phyloP scores from a whole-genome alignment of 92 coral and sea anemone species.

The Epizoanthus scotinus region DNA sequence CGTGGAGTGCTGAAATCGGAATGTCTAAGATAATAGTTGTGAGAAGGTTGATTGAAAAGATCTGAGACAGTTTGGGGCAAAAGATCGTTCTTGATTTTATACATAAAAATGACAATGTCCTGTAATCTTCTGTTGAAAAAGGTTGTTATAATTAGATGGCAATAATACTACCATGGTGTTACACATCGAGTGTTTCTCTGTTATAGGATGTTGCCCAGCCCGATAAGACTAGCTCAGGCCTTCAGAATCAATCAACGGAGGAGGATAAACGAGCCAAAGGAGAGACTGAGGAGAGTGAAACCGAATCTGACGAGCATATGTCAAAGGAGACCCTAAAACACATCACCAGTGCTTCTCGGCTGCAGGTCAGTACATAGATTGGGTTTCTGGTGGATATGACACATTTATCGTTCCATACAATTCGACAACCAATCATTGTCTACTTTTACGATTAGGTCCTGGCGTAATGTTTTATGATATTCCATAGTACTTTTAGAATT shows the following conservation, averaged over 20 bases:
- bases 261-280: slow-evolving; percentile 31
- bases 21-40: too few relatives aligned
- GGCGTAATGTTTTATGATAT: too few relatives aligned
- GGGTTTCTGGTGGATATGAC: not conserved
- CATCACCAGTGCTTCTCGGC: slow-evolving; percentile 64
- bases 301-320: slow-evolving; percentile 46
- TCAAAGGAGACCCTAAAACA: slow-evolving; percentile 69
- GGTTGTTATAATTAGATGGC: too few relatives aligned
- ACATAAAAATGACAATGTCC: not conserved
- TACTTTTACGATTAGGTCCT: too few relatives aligned
- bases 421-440: not conserved
- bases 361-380: slow-evolving; percentile 56
- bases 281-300: slow-evolving; percentile 26
- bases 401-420: not conserved
- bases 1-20: too few relatives aligned
- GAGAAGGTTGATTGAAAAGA: too few relatives aligned
- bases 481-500: too few relatives aligned
- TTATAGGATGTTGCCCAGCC: not conserved
- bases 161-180: too few relatives aligned
- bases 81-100: too few relatives aligned
- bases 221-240: slow-evolving; percentile 4
- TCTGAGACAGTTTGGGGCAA: too few relatives aligned
- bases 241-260: slow-evolving; percentile 13
- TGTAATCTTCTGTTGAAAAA: not conserved
- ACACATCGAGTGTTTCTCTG: not conserved